Percentiles rank a stretch among this genome's conserved stretches.
Conservation (phyloP, 2,888 invertebrate species). For the Strigamia transsilvanica region DNA sequence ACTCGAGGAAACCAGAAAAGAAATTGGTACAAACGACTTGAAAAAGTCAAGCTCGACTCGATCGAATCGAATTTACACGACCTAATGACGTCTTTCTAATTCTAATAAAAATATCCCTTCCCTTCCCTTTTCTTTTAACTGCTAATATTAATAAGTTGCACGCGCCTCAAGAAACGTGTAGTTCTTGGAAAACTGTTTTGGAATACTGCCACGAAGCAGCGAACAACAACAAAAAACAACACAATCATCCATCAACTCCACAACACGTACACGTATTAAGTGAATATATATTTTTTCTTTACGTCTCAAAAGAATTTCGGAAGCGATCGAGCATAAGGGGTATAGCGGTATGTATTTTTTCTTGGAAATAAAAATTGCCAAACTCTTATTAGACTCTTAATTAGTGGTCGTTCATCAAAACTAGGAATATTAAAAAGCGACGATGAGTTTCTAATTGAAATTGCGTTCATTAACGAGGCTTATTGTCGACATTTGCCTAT, state of each 20-base stretch:
- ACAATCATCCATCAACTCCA: conserved; percentile 21
- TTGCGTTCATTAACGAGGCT: conserved; percentile 14
- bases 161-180: not conserved
- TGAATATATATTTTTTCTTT: conserved; percentile 1
- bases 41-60: not conserved
- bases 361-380: not conserved
- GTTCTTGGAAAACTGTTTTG: conserved; percentile 10
- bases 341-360: not conserved
- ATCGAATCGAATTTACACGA: conserved; percentile 6
- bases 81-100: not conserved
- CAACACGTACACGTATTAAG: not conserved
- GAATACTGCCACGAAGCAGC: not conserved
- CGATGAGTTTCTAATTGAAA: conserved; percentile 40
- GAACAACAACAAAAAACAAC: conserved; percentile 31
- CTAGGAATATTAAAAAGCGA: conserved; percentile 19
- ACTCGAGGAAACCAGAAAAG: conserved; percentile 4
- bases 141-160: not conserved
- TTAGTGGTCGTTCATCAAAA: conserved; percentile 2
- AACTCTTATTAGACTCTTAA: not conserved
- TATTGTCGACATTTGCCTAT: conserved; percentile 35
- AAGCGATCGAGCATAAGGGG: too few species aligned
- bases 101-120: too few species aligned
- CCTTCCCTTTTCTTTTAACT: not conserved
- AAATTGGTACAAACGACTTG: not conserved
- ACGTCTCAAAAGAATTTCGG: not conserved